phyloP scores from a whole-genome alignment of 2,113 vertebrate genomes.

The Lucifuga dentata region DNA sequence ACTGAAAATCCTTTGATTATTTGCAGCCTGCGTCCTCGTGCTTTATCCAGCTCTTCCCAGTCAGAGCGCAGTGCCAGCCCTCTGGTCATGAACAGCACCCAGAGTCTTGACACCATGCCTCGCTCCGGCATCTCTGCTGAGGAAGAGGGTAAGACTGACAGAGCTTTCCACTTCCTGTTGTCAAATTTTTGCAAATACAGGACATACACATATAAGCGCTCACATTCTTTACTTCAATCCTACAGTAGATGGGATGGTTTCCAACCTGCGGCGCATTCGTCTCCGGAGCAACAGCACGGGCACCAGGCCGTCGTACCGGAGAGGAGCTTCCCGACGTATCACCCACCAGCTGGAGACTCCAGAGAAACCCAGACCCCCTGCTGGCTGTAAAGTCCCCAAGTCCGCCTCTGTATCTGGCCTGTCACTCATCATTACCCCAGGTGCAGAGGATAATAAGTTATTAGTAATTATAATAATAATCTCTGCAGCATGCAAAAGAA shows the following conservation, averaged over 20 bases:
- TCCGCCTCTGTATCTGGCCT: slow-evolving; percentile 92
- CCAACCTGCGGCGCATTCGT: slow-evolving; percentile 87
- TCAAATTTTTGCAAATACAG: not conserved
- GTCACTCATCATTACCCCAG: slow-evolving; percentile 92
- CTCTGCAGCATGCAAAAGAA: not conserved
- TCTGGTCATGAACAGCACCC: slow-evolving; percentile 84
- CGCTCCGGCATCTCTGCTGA: slow-evolving; percentile 90
- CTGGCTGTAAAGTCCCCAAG: slow-evolving; percentile 87
- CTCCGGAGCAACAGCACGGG: slow-evolving; percentile 94
- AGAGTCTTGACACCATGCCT: slow-evolving; percentile 91
- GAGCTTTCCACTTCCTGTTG: too few species aligned
- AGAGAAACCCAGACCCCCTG: slow-evolving; percentile 78
- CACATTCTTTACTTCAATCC: not conserved
- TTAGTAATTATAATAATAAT: not conserved
- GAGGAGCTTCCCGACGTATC: slow-evolving; percentile 82
- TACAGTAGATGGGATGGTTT: slow-evolving; percentile 73
- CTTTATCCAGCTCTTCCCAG: slow-evolving; percentile 88
- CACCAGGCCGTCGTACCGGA: slow-evolving; percentile 84
- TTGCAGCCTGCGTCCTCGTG: slow-evolving; percentile 87
- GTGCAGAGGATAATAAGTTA: slow-evolving; percentile 73
- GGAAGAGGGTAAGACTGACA: slow-evolving; percentile 83
- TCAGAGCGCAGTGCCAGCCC: slow-evolving; percentile 87
- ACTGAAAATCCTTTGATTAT: not conserved
- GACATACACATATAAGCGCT: not conserved
- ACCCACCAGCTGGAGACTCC: slow-evolving; percentile 81